These are phyloP conservation scores for Platorchestia sp. DNA, from an alignment of 1,140 invertebrate species.

Conservation along the genomic window DNA sequence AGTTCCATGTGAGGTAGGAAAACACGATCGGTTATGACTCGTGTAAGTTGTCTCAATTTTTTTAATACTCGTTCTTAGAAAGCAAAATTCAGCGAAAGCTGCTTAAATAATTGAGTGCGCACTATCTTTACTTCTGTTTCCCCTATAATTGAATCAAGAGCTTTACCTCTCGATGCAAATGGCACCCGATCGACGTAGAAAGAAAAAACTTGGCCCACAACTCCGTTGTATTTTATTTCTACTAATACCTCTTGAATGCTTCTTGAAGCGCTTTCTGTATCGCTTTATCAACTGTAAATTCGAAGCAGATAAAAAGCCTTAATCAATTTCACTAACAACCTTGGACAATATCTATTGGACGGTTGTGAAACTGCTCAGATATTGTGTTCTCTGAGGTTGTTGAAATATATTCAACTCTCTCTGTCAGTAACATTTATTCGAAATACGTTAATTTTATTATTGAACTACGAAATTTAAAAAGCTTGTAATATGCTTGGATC, in stretches of 20 bases:
- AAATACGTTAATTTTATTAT: not conserved
- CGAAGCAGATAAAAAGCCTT: no score
- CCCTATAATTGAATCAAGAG: not conserved
- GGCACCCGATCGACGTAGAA: not conserved
- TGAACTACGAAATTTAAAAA: not conserved
- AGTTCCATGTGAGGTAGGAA: not conserved
- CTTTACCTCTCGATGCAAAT: not conserved
- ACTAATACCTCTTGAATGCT: not conserved
- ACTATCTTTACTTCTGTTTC: not conserved
- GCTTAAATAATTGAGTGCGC: not conserved
- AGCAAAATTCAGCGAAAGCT: not conserved
- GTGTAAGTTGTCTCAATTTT: not conserved
- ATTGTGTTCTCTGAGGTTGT: not conserved
- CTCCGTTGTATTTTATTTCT: not conserved
- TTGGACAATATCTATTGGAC: not conserved
- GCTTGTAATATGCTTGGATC: not conserved
- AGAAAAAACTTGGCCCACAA: not conserved
- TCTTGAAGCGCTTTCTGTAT: not conserved
- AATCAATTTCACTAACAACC: no score
- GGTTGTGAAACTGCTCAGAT: not conserved
- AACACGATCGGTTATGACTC: not conserved
- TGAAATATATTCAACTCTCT: not conserved
- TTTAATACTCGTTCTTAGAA: not conserved
- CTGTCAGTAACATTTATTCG: not conserved
- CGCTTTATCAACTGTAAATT: no score